Base-by-base conservation (phyloP, 2,797 vertebrate genomes). In the Chrysolophus pictus region DNA sequence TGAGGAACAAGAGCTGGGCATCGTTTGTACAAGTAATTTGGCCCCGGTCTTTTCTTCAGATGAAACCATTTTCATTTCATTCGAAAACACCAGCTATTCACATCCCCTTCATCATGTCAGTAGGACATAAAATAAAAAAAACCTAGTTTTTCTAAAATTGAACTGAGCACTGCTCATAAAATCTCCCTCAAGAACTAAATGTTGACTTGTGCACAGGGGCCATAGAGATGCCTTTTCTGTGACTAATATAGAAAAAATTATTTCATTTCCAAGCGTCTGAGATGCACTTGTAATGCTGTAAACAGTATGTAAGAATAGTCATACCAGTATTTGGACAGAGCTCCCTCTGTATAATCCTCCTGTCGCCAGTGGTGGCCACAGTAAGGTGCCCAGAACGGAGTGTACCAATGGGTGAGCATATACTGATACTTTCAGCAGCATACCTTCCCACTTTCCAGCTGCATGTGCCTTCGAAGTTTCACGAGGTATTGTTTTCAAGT, bases 181-280 rank as follows among this genome's bases (percentile, higher is more conserved):
- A 89, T 56, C 63, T 93, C 72, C 47, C 69, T 78, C 13, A 85
- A 93, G 49, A 91, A 22, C 70, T 87, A 63, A 79, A 91, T 47
- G 88, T 92, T 90, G 88, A 93, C 83, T 95, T 91, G 85, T 79
- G 77, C 83, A 71, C 39, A 68, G 60, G 9, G 81, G 59, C 76
- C 42, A 60, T 94, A 94, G 95, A 96, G 76, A 89, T 87, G 76
- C 59, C 75, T 89, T 89, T 90, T 75, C 82, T 60, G 59, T 92
- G 91, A 93, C 84, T 93, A 95, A 90, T 63, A 16, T 14, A 90
- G 55, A 26, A 42, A 73, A 74, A 49, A 35, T 11, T 9, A 29
- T 69, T 93, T 76, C 59, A 51, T 72, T 91, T 85, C 78, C 63
- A 91, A 91, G 59, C 59, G 41, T 26, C 63, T 49, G 53, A 83